Evolutionary conservation across 2,888 invertebrate genomes (phyloP).

Genomic region (Adelphocoris suturalis): DNA sequence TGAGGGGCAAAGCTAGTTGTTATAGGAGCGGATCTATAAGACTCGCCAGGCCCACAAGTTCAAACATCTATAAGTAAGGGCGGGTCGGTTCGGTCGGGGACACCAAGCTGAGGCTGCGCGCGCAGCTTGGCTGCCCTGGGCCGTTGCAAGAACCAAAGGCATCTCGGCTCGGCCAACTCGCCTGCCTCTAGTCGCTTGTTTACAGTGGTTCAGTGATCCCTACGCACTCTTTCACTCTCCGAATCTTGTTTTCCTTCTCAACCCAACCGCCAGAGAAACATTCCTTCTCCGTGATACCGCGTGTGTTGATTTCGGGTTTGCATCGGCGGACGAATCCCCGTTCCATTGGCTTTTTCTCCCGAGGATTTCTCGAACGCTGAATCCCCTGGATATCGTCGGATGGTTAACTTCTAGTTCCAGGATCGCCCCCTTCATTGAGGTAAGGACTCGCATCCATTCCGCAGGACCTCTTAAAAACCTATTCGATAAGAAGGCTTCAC

Average conservation of each 20-base stretch:
- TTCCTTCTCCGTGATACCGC: slow-evolving; percentile 10
- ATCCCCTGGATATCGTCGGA: slow-evolving; percentile 7
- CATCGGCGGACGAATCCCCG: neutral
- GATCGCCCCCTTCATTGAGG: slow-evolving; percentile 70
- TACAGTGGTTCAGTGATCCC: slow-evolving; percentile 66
- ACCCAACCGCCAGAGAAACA: slow-evolving; percentile 14
- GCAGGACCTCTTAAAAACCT: neutral
- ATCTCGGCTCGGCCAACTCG: slow-evolving; percentile 56
- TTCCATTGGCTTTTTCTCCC: neutral
- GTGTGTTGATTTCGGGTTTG: neutral
- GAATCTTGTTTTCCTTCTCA: neutral
- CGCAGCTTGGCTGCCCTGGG: slow-evolving; percentile 67
- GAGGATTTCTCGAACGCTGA: neutral
- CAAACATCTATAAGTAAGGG: slow-evolving; percentile 64
- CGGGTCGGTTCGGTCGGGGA: slow-evolving; percentile 51
- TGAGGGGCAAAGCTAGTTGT: slow-evolving; percentile 21
- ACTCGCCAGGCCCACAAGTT: slow-evolving; percentile 33
- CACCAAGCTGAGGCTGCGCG: slow-evolving; percentile 62
- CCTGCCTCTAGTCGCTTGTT: slow-evolving; percentile 63
- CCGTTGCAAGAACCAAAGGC: slow-evolving; percentile 59
- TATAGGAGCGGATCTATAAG: slow-evolving; percentile 44
- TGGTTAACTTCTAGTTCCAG: slow-evolving; percentile 58
- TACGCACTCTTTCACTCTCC: slow-evolving; percentile 46
- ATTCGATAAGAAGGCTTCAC: slow-evolving; percentile 42
- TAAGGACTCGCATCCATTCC: slow-evolving; percentile 46